Evolutionary conservation across 2,113 vertebrate species (phyloP).

Genomic region (Smithornis capensis): DNA sequence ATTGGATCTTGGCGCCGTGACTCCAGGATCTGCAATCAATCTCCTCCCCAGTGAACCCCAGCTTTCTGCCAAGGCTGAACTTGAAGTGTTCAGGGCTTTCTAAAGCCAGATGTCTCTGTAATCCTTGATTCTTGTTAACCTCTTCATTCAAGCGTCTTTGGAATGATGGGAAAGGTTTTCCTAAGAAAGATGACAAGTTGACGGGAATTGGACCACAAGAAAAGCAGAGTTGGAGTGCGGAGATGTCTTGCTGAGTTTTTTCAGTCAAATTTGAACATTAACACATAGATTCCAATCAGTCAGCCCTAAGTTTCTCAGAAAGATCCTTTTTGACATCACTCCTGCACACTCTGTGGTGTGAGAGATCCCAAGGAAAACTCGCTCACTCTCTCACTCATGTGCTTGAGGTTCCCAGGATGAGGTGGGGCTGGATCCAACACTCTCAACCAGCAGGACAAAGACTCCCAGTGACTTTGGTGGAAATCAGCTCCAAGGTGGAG

Average conservation of each 20-base stretch:
- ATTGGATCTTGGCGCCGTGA: neutral
- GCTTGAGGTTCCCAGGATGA: neutral
- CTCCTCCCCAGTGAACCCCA: neutral
- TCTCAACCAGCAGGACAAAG: neutral
- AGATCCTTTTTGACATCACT: neutral
- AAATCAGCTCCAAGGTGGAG: neutral
- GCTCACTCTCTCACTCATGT: rapidly evolving
- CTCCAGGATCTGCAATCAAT: neutral
- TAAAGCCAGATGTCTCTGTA: slow-evolving; percentile 11
- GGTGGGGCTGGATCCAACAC: neutral
- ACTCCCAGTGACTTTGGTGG: neutral
- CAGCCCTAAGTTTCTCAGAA: neutral
- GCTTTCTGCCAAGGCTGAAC: slow-evolving; percentile 1
- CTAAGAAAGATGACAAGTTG: neutral
- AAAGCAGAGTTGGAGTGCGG: neutral
- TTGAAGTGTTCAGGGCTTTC: neutral
- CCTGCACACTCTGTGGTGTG: rapidly evolving
- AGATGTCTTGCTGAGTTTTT: neutral
- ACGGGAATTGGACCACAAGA: neutral
- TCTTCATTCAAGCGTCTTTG: rapidly evolving
- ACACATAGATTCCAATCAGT: rapidly evolving
- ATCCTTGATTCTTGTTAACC: neutral
- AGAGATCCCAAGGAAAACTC: neutral
- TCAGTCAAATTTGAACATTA: neutral
- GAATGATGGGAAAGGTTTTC: neutral